These are phyloP conservation scores for Helicoverpa assulta DNA, from an alignment of 2,888 invertebrate genomes.

Conservation along the genomic window DNA sequence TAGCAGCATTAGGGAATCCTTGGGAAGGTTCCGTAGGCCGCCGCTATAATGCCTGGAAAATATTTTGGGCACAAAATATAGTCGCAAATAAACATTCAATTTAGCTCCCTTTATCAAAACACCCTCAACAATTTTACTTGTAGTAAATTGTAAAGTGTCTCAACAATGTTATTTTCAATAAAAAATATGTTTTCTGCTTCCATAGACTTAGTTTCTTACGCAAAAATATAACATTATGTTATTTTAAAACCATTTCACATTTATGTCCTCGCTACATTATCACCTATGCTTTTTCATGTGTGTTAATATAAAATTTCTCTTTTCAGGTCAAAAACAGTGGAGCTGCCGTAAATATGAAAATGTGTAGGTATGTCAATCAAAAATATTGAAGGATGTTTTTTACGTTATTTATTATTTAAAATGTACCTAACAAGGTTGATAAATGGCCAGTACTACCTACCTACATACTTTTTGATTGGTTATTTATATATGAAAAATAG, in stretches of 20 bases:
- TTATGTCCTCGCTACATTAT: not conserved
- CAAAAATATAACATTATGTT: too few relatives aligned
- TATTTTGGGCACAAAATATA: slow-evolving; percentile 64
- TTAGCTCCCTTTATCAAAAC: slow-evolving; percentile 31
- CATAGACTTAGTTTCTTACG: too few relatives aligned
- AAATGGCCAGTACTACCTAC: not conserved
- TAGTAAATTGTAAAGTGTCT: too few relatives aligned
- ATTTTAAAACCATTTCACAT: too few relatives aligned
- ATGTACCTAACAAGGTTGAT: not conserved
- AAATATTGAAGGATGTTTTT: slow-evolving; percentile 16
- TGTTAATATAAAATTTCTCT: not conserved
- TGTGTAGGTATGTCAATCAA: not conserved
- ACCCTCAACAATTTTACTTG: slow-evolving; percentile 31
- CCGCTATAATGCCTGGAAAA: slow-evolving; percentile 52
- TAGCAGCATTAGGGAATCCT: slow-evolving; percentile 71
- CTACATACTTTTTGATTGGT: not conserved
- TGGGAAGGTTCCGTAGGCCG: slow-evolving; percentile 60
- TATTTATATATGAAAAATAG: too few relatives aligned
- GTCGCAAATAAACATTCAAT: slow-evolving; percentile 51
- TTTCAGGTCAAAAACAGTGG: not conserved
- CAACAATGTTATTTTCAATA: too few relatives aligned
- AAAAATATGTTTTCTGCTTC: too few relatives aligned
- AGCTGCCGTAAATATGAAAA: not conserved
- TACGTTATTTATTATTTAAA: not conserved
- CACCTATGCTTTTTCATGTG: not conserved